phyloP scores from a whole-genome alignment of 2,113 vertebrate species.

The Lethenteron reissneri region DNA sequence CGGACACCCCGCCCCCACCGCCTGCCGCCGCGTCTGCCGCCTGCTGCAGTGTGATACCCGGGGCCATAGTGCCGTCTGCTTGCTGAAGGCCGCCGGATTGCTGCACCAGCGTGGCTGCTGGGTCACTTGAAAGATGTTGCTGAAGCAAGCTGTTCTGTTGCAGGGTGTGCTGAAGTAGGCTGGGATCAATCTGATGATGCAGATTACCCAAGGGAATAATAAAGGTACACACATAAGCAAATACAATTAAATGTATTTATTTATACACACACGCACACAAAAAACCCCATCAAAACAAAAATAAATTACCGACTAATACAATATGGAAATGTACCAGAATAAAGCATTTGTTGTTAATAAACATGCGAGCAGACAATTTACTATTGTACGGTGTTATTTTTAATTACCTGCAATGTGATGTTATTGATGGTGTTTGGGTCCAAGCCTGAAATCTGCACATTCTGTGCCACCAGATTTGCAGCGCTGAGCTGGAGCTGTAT shows the following conservation, averaged over 20 bases:
- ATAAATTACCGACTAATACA: neutral
- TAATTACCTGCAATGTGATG: conserved; percentile 67
- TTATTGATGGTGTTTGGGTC: conserved; percentile 78
- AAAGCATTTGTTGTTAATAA: neutral
- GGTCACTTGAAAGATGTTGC: no score
- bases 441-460: conserved; percentile 87
- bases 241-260: no score
- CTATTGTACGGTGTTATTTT: no score
- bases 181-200: conserved; percentile 51
- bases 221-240: no score
- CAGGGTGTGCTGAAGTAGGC: conserved; percentile 66
- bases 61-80: neutral
- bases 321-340: neutral
- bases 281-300: no score
- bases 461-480: conserved; percentile 61
- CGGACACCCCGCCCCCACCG: no score
- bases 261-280: no score
- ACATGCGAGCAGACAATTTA: neutral
- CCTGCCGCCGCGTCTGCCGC: no score
- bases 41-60: no score
- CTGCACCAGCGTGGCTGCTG: conserved; percentile 16
- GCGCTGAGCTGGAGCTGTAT: conserved; percentile 79
- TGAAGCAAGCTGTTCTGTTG: conserved; percentile 29
- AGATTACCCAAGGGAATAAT: no score
- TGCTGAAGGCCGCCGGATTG: conserved; percentile 34